Evolutionary conservation across 2,888 invertebrate species (phyloP), one percentile per base, ranked within the genome.

Genomic region (Escarpia spicata): DNA sequence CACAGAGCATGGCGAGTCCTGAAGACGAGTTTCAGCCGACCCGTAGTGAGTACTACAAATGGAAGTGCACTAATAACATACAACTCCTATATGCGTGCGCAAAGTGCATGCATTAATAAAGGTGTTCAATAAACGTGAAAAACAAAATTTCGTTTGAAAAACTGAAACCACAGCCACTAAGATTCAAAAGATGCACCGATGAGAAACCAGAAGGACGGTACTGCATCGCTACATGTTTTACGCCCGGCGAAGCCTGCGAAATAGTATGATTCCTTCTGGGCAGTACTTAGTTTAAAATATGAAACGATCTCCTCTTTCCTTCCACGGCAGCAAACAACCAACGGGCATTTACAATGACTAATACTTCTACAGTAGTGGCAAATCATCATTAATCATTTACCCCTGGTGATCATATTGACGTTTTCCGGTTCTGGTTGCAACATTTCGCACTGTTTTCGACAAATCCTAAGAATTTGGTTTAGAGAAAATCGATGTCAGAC

Each of bases 1-100:
- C 92, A n/a, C 92, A 92, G 91, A 75, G 91, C 52, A 91, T 91
- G 91, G 31, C 26, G 45, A 91, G 43, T n/a, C 75, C 75, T 75
- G 75, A 75, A 75, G 75, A 75, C 75, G 75, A 75, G 75, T 75
- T 75, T 75, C 75, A 75, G 26, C 75, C 75, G 75, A 26, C n/a
- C 19, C 75, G 4, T 26, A 75, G 75, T 75, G 75, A 75, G 75
- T 75, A 26, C n/a, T 75, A n/a, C 52, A 52, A 52, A 75, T 19
- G 75, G 75, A 75, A 26, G 75, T 52, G 52, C 52, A 52, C 52
- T 52, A 52, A 52, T 52, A 52, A 37, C 15, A 12, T 52, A 52
- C 52, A 52, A 37, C 15, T 6, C 15, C 52, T 9, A 52, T 0
- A 52, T 37, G 52, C 52, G 52, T 52, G 52, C 10, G 52, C 52